A percentile compares a stretch with the other conserved stretches of the same genome.
phyloP scores from a whole-genome alignment of 2,888 invertebrate species.

The Clivina fossor region DNA sequence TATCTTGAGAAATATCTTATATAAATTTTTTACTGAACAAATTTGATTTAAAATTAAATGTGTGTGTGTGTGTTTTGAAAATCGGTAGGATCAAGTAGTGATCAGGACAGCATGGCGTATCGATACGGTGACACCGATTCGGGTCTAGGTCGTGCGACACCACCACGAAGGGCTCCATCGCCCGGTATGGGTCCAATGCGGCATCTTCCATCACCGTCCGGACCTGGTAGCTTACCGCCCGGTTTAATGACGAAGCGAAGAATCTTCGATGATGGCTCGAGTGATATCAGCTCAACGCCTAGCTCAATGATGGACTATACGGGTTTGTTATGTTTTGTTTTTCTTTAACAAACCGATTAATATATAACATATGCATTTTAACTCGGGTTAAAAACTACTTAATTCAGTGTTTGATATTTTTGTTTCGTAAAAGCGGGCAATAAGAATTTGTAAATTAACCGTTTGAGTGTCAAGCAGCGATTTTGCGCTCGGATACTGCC shows the following conservation, averaged over 20 bases:
- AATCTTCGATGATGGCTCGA: constrained; percentile 73
- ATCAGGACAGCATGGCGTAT: constrained; percentile 60
- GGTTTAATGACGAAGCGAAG: constrained; percentile 67
- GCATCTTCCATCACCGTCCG: constrained; percentile 80
- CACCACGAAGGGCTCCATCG: constrained; percentile 83
- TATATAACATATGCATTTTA: no score
- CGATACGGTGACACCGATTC: constrained; percentile 74
- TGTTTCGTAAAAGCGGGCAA: no score
- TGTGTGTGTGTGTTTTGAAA: not conserved
- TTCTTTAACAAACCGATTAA: no score
- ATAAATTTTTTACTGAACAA: no score
- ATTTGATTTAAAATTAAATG: constrained; percentile 5
- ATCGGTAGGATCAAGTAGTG: constrained; percentile 58
- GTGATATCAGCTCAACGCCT: constrained; percentile 82
- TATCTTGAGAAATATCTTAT: no score
- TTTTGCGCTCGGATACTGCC: no score
- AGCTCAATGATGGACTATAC: constrained; percentile 87
- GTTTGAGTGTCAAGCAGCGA: no score
- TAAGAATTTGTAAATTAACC: no score
- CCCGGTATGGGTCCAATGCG: constrained; percentile 75
- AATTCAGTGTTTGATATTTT: no score
- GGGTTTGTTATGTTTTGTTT: constrained; percentile 68
- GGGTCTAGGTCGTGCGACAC: constrained; percentile 83
- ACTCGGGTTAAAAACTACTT: no score
- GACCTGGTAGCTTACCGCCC: constrained; percentile 79